These are phyloP conservation scores for Eilema depressum DNA, from an alignment of 2,888 invertebrate species.

Conservation along the genomic window DNA sequence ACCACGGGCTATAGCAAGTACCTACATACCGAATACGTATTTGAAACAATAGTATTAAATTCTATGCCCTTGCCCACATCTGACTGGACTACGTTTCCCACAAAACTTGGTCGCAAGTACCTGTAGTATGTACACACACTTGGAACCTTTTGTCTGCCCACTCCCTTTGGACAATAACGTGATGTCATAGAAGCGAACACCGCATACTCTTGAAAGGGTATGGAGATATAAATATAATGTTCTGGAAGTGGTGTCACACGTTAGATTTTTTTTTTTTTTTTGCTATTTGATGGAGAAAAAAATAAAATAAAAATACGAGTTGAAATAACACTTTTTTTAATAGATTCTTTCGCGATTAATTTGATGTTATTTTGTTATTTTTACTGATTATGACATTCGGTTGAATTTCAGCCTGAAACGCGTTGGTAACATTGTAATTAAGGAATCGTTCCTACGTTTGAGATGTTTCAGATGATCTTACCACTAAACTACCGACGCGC, in stretches of 20 bases:
- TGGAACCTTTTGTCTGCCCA: slow-evolving; percentile 80
- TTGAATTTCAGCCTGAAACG: too few species aligned
- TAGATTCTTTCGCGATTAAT: too few species aligned
- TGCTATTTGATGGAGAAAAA: too few species aligned
- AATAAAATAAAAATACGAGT: too few species aligned
- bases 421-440: too few species aligned
- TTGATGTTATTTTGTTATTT: too few species aligned
- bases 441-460: too few species aligned
- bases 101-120: slow-evolving; percentile 45
- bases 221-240: background rate
- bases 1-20: background rate
- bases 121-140: slow-evolving; percentile 57
- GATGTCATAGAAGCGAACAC: slow-evolving; percentile 74
- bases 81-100: slow-evolving; percentile 37
- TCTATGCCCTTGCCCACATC: slow-evolving; percentile 22
- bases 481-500: too few species aligned
- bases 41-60: background rate
- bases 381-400: too few species aligned
- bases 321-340: slow-evolving; percentile 19
- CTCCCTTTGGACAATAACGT: slow-evolving; percentile 77
- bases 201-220: slow-evolving; percentile 43
- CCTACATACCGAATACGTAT: background rate
- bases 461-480: too few species aligned
- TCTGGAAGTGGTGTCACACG: too few species aligned
- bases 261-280: too few species aligned